Conservation (phyloP, 2,113 vertebrate genomes). For the Microcebus jonahi region DNA sequence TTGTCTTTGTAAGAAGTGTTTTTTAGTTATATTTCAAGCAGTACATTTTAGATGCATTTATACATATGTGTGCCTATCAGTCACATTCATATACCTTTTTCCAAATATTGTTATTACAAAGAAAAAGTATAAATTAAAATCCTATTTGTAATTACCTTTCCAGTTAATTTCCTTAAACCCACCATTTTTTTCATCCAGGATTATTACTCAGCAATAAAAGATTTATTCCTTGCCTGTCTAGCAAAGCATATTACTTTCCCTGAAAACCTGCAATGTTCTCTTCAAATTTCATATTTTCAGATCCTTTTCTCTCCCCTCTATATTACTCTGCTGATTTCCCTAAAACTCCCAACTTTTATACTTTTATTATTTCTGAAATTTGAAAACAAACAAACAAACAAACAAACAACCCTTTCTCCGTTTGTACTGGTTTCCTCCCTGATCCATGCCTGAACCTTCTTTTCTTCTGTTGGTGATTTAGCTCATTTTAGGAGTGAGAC, state of each 20-base stretch:
- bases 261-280: accelerated
- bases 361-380: background rate
- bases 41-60: background rate
- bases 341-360: background rate
- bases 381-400: background rate
- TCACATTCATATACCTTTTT: background rate
- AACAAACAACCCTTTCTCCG: background rate
- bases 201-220: background rate
- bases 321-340: background rate
- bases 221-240: background rate
- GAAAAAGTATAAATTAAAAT: background rate
- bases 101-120: background rate
- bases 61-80: background rate
- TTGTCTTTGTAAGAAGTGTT: background rate
- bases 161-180: background rate
- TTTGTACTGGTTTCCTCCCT: background rate
- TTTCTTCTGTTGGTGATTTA: background rate
- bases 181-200: background rate
- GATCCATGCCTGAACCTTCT: background rate
- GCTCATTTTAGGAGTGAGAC: background rate
- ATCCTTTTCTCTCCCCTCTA: background rate
- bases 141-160: background rate
- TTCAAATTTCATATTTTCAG: background rate
- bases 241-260: background rate
- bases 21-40: background rate